Evolutionary conservation across 2,888 invertebrate species (phyloP), one percentile per base, ranked within the genome.

Genomic region (Andricus curvator): DNA sequence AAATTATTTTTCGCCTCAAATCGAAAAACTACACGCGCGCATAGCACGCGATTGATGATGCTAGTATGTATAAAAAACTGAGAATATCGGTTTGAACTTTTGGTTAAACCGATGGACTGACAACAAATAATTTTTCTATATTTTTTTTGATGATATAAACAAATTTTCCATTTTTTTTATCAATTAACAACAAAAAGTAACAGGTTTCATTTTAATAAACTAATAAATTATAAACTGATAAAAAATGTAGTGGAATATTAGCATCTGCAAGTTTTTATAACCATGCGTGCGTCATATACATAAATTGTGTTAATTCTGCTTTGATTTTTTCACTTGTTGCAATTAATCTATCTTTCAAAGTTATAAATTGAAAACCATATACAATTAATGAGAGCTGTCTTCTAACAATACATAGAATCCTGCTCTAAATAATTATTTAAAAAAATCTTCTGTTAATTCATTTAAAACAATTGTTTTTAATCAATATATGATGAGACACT

Each of bases 181-280:
- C 8, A 37, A 37, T 8, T 37, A 1, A 8, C 37, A 37, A 37
- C 37, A 37, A 37, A 37, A 9, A 37, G 37, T 37, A 37, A 8
- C 1, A 37, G 9, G 37, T 37, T 37, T 37, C 0, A 9, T 37
- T 37, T 37, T 37, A 9, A 37, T 37, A 37, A 37, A 37, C 8
- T 37, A 8, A 37, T 8, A 8, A 37, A 37, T 37, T 9, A 37
- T 37, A 37, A 68, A 25, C 48, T 33, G 4, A 29, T 20, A 37
- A 74, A 33, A 70, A 56, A 56, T 44, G 33, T 37, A 70, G 33
- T 74, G 11, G 56, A 48, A 44, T 56, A 74, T 33, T 3, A 29
- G 20, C 33, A 37, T 29, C 2, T 74, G 22, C 3, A 74, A 74
- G 29, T 60, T 60, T 74, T 37, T 37, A 6, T 29, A 51, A 29